Evolutionary conservation across 2,113 vertebrate species (phyloP).

Genomic region (Cricetomys ansorgei): DNA sequence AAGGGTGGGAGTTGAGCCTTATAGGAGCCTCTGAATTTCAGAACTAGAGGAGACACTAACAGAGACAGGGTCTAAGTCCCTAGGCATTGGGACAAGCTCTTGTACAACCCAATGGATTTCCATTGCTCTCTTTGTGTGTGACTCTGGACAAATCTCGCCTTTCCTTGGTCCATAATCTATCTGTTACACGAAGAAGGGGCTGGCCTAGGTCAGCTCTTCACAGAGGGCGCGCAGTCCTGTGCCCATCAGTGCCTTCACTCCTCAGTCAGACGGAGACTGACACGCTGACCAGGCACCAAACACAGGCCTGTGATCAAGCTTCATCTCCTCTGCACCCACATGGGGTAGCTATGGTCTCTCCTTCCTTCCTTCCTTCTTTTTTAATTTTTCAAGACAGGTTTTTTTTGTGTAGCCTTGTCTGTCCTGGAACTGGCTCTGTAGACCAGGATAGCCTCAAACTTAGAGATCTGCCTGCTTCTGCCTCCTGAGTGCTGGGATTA

Average conservation of each 20-base stretch:
- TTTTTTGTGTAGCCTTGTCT: not conserved
- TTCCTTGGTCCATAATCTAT: not conserved
- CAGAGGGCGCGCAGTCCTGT: not conserved
- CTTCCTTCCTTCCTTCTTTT: no score
- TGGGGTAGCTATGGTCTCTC: not conserved
- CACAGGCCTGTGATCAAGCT: not conserved
- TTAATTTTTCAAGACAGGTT: not conserved
- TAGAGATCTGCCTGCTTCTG: not conserved
- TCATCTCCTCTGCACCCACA: not conserved
- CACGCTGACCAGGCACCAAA: not conserved
- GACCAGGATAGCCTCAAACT: not conserved
- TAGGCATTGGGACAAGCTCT: not conserved
- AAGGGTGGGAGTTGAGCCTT: not conserved
- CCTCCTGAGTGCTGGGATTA: not conserved
- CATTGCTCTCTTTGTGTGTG: not conserved
- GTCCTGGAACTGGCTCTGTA: not conserved
- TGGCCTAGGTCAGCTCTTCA: not conserved
- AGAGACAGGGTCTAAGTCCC: not conserved
- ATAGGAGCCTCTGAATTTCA: not conserved
- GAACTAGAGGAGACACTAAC: not conserved
- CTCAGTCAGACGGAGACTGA: not conserved
- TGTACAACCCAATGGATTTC: not conserved
- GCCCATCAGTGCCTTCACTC: not conserved
- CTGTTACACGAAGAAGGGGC: not conserved
- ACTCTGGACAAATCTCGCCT: conserved; percentile 10